Percentiles rank a stretch among this genome's conserved stretches.
These are phyloP conservation scores for Troides oblongomaculatus DNA, from an alignment of 2,888 invertebrate genomes.

Conservation along the genomic window DNA sequence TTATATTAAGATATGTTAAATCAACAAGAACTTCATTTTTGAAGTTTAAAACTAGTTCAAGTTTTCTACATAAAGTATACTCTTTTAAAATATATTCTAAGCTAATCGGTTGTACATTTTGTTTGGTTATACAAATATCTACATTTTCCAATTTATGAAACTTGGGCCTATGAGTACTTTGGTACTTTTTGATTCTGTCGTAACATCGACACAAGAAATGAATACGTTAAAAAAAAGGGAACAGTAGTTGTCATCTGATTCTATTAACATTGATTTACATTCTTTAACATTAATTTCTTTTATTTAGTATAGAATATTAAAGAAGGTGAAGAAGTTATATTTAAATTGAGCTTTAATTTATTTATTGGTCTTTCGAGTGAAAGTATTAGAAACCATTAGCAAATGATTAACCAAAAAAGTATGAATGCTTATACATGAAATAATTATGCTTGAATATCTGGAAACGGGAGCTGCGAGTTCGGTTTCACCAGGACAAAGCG, in stretches of 20 bases:
- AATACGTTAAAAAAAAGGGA: not conserved
- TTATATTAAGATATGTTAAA: too few relatives aligned
- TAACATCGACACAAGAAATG: not conserved
- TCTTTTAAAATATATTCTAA: too few relatives aligned
- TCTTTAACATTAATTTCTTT: constrained; percentile 10
- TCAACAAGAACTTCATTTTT: too few relatives aligned
- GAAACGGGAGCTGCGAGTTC: too few relatives aligned
- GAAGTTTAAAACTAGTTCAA: too few relatives aligned
- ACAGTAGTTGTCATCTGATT: constrained; percentile 2
- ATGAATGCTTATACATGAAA: too few relatives aligned
- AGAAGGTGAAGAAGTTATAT: constrained; percentile 9
- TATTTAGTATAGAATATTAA: not conserved
- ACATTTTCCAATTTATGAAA: not conserved
- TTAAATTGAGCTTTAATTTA: constrained; percentile 3
- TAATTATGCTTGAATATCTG: too few relatives aligned
- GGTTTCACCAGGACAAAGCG: too few relatives aligned
- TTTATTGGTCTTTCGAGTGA: not conserved
- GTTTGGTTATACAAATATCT: too few relatives aligned
- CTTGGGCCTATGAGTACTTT: too few relatives aligned
- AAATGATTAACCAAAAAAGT: not conserved
- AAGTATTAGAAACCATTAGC: not conserved
- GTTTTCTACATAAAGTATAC: too few relatives aligned
- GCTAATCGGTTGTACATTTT: too few relatives aligned
- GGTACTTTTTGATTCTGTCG: constrained; percentile 1
- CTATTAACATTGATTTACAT: constrained; percentile 24